Evolutionary conservation across 2,888 invertebrate species (phyloP).

Genomic region (Luperina testacea): DNA sequence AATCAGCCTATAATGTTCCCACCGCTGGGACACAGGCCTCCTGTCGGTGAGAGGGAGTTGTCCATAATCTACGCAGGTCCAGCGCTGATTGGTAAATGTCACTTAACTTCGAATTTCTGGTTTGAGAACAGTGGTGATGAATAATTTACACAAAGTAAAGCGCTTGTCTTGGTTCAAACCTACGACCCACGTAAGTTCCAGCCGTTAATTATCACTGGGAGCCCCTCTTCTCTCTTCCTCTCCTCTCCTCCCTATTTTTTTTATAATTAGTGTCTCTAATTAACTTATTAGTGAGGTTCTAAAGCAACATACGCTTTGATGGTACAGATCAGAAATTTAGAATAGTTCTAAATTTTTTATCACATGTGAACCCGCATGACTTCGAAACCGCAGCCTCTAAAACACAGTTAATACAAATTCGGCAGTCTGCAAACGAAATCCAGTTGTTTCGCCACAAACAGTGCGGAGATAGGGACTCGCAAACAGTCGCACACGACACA

Average conservation of each 20-base stretch:
- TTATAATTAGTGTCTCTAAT: neutral
- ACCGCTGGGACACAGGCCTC: neutral
- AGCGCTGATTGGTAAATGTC: neutral
- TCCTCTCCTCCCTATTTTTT: neutral
- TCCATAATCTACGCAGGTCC: neutral
- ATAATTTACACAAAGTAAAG: neutral
- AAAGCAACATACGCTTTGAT: neutral
- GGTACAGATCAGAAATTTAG: neutral
- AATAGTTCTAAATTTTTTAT: neutral
- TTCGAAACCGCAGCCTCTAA: conserved; percentile 9
- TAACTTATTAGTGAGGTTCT: neutral
- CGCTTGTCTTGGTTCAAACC: neutral
- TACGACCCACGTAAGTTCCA: neutral
- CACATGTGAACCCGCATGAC: neutral
- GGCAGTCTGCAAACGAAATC: conserved; percentile 47
- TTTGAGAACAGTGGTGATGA: neutral
- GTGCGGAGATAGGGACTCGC: conserved; percentile 61
- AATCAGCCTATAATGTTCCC: neutral
- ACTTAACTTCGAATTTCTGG: neutral
- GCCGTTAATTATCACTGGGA: neutral
- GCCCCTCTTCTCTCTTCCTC: neutral
- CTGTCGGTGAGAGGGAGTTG: neutral
- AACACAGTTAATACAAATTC: conserved; percentile 50
- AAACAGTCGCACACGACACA: conserved; percentile 63
- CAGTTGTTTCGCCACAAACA: conserved; percentile 61